Conservation (phyloP, 1,140 invertebrate genomes). For the Physella acuta region DNA sequence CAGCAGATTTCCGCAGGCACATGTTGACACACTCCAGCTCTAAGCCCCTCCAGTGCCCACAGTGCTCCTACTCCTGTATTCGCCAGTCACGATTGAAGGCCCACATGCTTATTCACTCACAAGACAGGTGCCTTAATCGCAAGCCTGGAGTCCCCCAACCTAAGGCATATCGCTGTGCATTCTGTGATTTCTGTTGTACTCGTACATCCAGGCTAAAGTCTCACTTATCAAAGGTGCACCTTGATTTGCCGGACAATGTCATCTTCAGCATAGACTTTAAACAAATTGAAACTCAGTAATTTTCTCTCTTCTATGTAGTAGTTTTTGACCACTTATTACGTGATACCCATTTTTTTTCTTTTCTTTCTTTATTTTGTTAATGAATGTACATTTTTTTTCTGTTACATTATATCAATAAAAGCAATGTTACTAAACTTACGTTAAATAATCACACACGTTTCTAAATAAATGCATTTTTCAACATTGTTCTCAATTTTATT, state of each 20-base stretch:
- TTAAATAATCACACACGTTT: too few relatives aligned
- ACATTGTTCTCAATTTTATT: too few relatives aligned
- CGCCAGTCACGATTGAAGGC: constrained; percentile 17
- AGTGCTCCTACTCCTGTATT: constrained; percentile 25
- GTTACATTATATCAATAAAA: too few relatives aligned
- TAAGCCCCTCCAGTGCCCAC: constrained; percentile 20
- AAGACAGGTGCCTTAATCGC: constrained; percentile 5
- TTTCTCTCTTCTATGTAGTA: neutral
- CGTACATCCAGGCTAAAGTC: constrained; percentile 19
- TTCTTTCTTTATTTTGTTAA: too few relatives aligned
- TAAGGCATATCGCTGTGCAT: constrained; percentile 18
- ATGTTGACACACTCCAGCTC: constrained; percentile 20
- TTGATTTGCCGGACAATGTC: constrained; percentile 21
- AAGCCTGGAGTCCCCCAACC: neutral
- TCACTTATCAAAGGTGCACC: constrained; percentile 21
- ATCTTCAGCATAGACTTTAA: constrained; percentile 22
- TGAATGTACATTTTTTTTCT: too few relatives aligned
- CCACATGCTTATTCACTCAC: constrained; percentile 15
- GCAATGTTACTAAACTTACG: too few relatives aligned
- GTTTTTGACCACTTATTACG: too few relatives aligned
- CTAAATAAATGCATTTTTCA: too few relatives aligned
- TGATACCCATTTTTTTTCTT: too few relatives aligned
- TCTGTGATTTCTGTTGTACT: constrained; percentile 23
- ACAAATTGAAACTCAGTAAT: constrained; percentile 6
- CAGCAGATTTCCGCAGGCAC: constrained; percentile 23